phyloP scores from a whole-genome alignment of 2,888 invertebrate species.

The Ferrisia virgata region DNA sequence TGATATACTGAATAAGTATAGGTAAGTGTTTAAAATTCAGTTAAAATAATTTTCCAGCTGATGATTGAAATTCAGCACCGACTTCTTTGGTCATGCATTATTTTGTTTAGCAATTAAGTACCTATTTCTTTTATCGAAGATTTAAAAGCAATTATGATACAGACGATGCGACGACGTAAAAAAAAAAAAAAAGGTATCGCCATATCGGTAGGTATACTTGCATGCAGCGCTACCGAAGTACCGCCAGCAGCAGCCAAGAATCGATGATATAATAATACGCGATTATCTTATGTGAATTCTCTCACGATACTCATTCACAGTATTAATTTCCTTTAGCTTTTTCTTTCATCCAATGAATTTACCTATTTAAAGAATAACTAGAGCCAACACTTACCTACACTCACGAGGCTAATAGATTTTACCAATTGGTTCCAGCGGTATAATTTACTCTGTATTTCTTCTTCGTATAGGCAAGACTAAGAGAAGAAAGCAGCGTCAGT shows the following conservation, averaged over 20 bases:
- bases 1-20: too few relatives aligned
- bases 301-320: slow-evolving; percentile 27
- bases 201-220: too few relatives aligned
- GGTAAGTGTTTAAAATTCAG: too few relatives aligned
- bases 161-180: neutral
- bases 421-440: slow-evolving; percentile 13
- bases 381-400: neutral
- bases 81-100: neutral
- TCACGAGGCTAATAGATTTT: slow-evolving; percentile 8
- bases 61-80: too few relatives aligned
- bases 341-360: neutral
- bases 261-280: slow-evolving; percentile 33
- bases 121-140: neutral
- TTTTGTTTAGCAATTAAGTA: neutral
- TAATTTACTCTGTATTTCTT: neutral
- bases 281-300: slow-evolving; percentile 33
- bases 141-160: slow-evolving; percentile 6
- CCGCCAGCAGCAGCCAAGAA: neutral
- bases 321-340: slow-evolving; percentile 21
- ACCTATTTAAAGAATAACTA: neutral
- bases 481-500: slow-evolving; percentile 5
- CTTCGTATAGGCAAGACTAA: neutral
- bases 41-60: too few relatives aligned
- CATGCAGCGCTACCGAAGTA: slow-evolving; percentile 3
- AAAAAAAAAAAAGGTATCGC: neutral